Base-by-base conservation (phyloP, 2,797 vertebrate species). In the Hippoglossus hippoglossus region DNA sequence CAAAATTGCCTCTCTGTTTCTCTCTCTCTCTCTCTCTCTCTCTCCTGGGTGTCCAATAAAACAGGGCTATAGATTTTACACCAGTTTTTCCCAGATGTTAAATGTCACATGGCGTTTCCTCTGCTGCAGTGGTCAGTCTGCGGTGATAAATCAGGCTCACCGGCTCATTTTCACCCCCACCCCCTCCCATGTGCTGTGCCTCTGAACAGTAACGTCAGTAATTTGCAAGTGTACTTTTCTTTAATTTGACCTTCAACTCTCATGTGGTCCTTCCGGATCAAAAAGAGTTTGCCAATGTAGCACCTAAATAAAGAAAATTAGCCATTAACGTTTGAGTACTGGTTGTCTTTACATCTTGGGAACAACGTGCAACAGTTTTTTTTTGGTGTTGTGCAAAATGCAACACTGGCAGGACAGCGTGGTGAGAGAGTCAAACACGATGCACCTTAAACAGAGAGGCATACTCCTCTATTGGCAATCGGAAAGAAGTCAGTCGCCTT, bases 81-180 rank as follows among this genome's bases (percentile, higher is more conserved):
- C 44, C 74, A 57, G 58, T 69, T 78, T 67, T 79, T 53, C 76
- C 51, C 75, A 73, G 63, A 76, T 70, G 58, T 41, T 71, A 72
- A 73, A 63, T 44, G 60, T 85, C 73, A 72, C 47, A 70, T 16
- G 54, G 39, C 31, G 25, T 81, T 74, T 75, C 34, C 56, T 52
- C 63, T 71, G 74, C 70, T 57, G 73, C 47, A 46, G 18, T 16
- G 36, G 65, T 46, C 66, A 55, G 65, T 24, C 57, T 56, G 67
- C 44, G 71, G 62, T 26, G 7, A 77, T 75, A 77, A 58, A 75
- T 78, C 74, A 56, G 24, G 15, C n/a, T 15, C 25, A 22, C 71
- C n/a, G 13, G 26, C 63, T 74, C 19, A n/a, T 64, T 58, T 52
- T 61, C 12, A 71, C 54, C 34, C 21, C 34, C 21, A 19, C 46